Conservation (phyloP, 2,113 vertebrate genomes). For the Prionailurus bengalensis region DNA sequence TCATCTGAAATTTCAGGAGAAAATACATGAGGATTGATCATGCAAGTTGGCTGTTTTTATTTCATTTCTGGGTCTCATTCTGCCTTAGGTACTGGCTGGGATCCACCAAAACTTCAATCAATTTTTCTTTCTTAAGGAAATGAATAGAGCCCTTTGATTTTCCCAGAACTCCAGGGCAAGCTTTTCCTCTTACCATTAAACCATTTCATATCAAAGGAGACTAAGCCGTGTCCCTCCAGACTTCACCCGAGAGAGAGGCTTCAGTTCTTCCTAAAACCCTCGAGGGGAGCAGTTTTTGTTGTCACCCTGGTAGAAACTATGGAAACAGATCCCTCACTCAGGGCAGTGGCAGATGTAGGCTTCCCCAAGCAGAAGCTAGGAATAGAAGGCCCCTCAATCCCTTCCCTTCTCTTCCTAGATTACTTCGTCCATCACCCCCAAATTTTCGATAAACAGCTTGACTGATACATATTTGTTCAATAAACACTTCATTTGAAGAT, state of each 20-base stretch:
- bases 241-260: not conserved
- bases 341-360: accelerated
- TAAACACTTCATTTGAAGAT: not conserved
- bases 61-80: constrained; percentile 61
- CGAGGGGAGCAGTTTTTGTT: not conserved
- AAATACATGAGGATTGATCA: constrained; percentile 46
- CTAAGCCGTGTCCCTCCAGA: constrained; percentile 19
- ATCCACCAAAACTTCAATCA: constrained; percentile 71
- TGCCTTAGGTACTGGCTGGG: constrained; percentile 52
- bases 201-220: constrained; percentile 67
- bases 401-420: not conserved
- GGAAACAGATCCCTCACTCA: not conserved
- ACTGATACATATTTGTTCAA: not conserved
- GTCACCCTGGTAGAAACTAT: not conserved
- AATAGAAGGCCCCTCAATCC: not conserved
- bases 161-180: constrained; percentile 57
- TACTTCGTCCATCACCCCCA: not conserved
- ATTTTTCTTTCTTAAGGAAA: constrained; percentile 65
- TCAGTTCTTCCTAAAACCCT: not conserved
- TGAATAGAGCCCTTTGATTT: constrained; percentile 70
- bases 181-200: constrained; percentile 41
- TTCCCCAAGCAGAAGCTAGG: not conserved
- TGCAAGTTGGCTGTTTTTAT: constrained; percentile 33
- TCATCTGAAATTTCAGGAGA: constrained; percentile 56
- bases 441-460: not conserved